Percentiles rank a stretch among this genome's conserved stretches.
Conservation (phyloP, 2,113 vertebrate species). For the Podilymbus podiceps region DNA sequence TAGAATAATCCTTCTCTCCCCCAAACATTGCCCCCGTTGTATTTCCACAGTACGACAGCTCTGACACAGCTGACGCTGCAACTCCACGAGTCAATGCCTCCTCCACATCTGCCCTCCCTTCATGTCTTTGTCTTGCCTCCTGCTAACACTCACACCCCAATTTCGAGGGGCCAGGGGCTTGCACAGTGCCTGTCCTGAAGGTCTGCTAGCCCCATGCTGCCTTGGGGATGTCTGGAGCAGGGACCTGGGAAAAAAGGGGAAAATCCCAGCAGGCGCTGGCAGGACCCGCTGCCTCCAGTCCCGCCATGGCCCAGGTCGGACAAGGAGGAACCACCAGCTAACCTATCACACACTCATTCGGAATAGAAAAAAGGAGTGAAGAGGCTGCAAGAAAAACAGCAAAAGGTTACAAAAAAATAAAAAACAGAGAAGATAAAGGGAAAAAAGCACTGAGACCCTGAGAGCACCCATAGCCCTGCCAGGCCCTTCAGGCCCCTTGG, state of each 20-base stretch:
- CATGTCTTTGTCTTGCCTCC: neutral
- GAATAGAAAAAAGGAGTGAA: neutral
- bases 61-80: fast-evolving
- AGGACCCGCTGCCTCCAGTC: neutral
- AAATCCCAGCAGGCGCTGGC: too few species aligned
- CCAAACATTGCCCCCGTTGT: neutral
- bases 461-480: neutral
- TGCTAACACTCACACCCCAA: neutral
- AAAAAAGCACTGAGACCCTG: fast-evolving
- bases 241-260: neutral
- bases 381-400: neutral
- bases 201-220: too few species aligned
- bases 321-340: neutral
- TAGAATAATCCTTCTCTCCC: neutral
- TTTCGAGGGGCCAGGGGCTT: neutral
- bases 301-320: fast-evolving
- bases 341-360: fast-evolving
- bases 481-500: neutral
- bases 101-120: neutral
- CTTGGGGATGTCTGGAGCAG: neutral
- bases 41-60: neutral
- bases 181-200: fast-evolving
- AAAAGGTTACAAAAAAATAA: neutral
- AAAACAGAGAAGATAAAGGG: neutral
- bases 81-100: neutral